Percentiles rank a stretch among this genome's conserved stretches.
phyloP scores from a whole-genome alignment of 2,888 invertebrate genomes.

The Antitype chi region DNA sequence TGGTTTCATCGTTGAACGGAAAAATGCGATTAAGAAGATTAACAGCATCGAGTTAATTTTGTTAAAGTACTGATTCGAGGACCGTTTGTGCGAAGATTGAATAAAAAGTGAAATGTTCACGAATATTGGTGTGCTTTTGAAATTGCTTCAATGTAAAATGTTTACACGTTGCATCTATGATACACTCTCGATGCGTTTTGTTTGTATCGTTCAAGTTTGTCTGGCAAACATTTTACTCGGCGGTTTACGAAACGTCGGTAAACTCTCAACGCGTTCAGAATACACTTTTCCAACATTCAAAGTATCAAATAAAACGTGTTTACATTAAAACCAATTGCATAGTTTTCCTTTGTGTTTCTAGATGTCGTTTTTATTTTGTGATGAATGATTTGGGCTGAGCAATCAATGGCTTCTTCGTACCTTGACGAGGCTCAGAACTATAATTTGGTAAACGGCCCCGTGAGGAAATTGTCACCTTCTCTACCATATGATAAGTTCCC shows the following conservation, averaged over 20 bases:
- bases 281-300: conserved; percentile 63
- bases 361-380: conserved; percentile 2
- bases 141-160: conserved; percentile 63
- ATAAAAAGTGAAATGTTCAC: conserved; percentile 1
- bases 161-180: conserved; percentile 67
- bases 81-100: background rate
- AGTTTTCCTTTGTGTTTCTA: background rate
- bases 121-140: conserved; percentile 48
- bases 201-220: conserved; percentile 73
- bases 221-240: conserved; percentile 74
- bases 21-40: conserved; percentile 34
- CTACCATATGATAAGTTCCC: background rate
- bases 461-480: no score
- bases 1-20: conserved; percentile 9
- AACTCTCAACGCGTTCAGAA: conserved; percentile 65
- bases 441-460: background rate
- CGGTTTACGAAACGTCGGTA: conserved; percentile 68
- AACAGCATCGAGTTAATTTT: conserved; percentile 18
- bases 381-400: background rate
- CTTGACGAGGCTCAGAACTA: background rate
- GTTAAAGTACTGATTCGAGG: background rate
- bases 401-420: background rate
- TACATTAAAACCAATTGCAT: conserved; percentile 44
- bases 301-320: conserved; percentile 53
- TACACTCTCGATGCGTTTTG: conserved; percentile 74